A percentile compares a stretch with the other conserved stretches of the same genome.
Conservation (phyloP, 2,888 invertebrate species). For the Clunio marinus region DNA sequence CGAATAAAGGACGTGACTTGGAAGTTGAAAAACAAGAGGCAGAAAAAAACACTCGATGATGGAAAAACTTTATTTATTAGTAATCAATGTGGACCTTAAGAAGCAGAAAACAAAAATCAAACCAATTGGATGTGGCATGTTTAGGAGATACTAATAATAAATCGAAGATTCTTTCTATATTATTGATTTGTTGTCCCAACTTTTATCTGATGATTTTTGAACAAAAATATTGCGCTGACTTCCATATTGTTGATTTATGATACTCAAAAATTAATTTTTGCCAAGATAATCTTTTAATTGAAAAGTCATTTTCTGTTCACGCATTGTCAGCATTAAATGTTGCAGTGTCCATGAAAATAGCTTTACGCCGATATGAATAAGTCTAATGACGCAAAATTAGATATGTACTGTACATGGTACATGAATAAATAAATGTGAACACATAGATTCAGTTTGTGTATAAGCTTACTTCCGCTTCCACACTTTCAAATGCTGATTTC, state of each 20-base stretch:
- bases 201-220: neutral
- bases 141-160: neutral
- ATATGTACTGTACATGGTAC: too few species aligned
- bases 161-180: neutral
- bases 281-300: slow-evolving; percentile 36
- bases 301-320: slow-evolving; percentile 29
- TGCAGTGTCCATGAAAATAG: too few species aligned
- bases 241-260: too few species aligned
- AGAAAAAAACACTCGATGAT: neutral
- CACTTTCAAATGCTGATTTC: too few species aligned
- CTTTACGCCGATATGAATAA: too few species aligned
- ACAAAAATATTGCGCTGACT: too few species aligned
- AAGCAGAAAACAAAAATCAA: neutral
- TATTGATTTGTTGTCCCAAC: neutral
- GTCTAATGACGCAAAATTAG: too few species aligned
- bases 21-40: neutral
- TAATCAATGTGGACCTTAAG: neutral
- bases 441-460: too few species aligned
- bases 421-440: too few species aligned
- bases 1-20: slow-evolving; percentile 8
- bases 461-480: too few species aligned
- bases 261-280: neutral
- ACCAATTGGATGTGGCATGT: slow-evolving; percentile 3
- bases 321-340: too few species aligned
- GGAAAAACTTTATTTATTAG: neutral